Evolutionary conservation across 1,140 invertebrate genomes (phyloP), one percentile per base, ranked within the genome.

Genomic region (Holcopasites calliopsidis): DNA sequence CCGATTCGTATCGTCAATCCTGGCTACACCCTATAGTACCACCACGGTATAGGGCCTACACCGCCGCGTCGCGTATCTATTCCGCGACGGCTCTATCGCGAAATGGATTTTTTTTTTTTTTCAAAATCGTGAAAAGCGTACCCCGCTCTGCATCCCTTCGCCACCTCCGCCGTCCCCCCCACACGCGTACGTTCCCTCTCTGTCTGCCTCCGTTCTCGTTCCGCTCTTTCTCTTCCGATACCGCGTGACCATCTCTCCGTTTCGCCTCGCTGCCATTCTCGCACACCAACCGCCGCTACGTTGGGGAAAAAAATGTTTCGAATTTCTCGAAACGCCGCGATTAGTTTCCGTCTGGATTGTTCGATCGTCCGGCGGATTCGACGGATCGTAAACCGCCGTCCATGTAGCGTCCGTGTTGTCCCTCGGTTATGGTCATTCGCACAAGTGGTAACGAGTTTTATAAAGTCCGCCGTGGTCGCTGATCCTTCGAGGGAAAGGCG

Each of bases 31-130:
- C 82, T 80, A 57, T 77, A 82, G 61, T 47, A 47, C 71, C 71
- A 50, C 16, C 49, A 18, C 47, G 50, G 44, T 76, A 78, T 62
- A 83, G 68, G 80, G 49, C 77, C 77, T 75, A 75, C 60, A 31
- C 55, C 47, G 54, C 55, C 44, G 35, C 79, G 79, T 83, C 81
- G 73, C 82, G 77, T 84, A 84, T 84, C 82, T 84, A 84, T 84
- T 83, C 79, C 81, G 81, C 47, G 80, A 75, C 77, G 82, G 82
- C 82, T 84, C 82, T 83, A 84, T 84, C 82, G 79, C 75, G 68
- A 84, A 84, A 84, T 84, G 82, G 82, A 84, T 84, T 83, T 83
- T 83, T 78, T 84, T 83, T 83, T 83, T 78, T 74, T 84, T 84
- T 78, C 66, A 76, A 83, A 83, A 83, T 82, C 81, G 80, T 74